Conservation (phyloP, 35 echinoderm and acorn worm species). For the Patiria miniata region DNA sequence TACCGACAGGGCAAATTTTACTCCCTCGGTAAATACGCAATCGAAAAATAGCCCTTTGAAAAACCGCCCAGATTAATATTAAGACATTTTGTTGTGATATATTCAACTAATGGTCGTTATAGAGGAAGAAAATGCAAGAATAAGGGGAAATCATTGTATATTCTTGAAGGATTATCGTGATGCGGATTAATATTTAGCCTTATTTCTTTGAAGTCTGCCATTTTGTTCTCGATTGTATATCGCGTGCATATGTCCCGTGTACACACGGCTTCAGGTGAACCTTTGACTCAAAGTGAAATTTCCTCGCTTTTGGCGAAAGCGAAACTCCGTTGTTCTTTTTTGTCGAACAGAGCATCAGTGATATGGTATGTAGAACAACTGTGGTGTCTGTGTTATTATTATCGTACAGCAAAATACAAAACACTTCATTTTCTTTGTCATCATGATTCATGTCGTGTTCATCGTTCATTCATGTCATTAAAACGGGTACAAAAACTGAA, state of each 20-base stretch:
- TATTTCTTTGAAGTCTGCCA: not conserved
- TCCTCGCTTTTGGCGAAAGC: too few relatives aligned
- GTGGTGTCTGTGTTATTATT: not conserved
- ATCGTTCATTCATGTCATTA: too few relatives aligned
- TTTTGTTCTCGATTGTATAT: not conserved
- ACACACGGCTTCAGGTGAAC: too few relatives aligned
- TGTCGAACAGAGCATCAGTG: not conserved
- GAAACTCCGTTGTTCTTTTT: not conserved
- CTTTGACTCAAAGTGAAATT: too few relatives aligned
- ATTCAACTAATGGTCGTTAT: too few relatives aligned
- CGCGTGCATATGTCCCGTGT: not conserved
- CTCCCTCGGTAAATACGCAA: not conserved
- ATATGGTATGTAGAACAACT: slow-evolving; percentile 12
- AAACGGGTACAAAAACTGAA: too few relatives aligned
- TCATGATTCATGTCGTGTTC: too few relatives aligned
- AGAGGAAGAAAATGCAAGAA: too few relatives aligned
- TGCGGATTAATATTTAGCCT: slow-evolving; percentile 1
- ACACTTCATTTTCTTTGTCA: too few relatives aligned
- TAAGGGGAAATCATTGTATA: too few relatives aligned
- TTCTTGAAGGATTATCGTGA: not conserved
- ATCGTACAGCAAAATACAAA: not conserved
- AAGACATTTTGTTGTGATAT: too few relatives aligned
- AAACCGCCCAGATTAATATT: too few relatives aligned
- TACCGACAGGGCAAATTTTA: not conserved
- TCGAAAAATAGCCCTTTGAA: not conserved